A percentile compares a stretch with the other conserved stretches of the same genome.
These are phyloP conservation scores for Pseudomyrmex concolor DNA, from an alignment of 1,140 invertebrate species.

Conservation along the genomic window DNA sequence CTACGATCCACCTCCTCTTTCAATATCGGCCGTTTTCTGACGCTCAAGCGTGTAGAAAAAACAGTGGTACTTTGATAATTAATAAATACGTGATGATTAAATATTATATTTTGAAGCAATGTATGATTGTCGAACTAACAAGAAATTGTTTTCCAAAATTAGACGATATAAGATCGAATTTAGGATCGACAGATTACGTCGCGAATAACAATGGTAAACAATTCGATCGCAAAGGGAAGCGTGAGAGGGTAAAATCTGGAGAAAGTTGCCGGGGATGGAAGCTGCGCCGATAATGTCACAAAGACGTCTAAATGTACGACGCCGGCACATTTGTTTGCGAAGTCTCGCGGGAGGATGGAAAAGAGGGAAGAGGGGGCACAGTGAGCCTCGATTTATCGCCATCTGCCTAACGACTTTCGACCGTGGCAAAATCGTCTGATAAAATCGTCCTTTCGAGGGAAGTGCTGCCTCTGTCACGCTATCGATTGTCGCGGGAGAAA, in stretches of 20 bases:
- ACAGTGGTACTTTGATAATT: background rate
- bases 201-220: conserved; percentile 9
- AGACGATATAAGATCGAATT: background rate
- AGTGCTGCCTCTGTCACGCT: conserved; percentile 12
- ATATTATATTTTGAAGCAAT: background rate
- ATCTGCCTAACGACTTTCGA: conserved; percentile 62
- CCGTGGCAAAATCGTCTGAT: conserved; percentile 60
- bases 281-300: conserved; percentile 64
- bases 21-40: background rate
- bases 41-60: background rate
- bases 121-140: background rate
- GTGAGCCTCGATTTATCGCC: conserved; percentile 59
- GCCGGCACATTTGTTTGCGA: conserved; percentile 67
- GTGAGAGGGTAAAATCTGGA: background rate
- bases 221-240: conserved; percentile 16
- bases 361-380: background rate
- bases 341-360: conserved; percentile 55
- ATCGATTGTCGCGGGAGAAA: conserved; percentile 49
- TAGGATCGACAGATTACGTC: conserved; percentile 26
- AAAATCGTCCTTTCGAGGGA: conserved; percentile 55
- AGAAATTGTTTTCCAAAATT: background rate
- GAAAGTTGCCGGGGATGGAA: conserved; percentile 58
- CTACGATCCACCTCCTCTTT: conserved; percentile 25
- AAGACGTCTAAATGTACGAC: conserved; percentile 66
- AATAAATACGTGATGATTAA: no score